Conservation (phyloP, 1,140 invertebrate genomes). For the Brachionus rubens region DNA sequence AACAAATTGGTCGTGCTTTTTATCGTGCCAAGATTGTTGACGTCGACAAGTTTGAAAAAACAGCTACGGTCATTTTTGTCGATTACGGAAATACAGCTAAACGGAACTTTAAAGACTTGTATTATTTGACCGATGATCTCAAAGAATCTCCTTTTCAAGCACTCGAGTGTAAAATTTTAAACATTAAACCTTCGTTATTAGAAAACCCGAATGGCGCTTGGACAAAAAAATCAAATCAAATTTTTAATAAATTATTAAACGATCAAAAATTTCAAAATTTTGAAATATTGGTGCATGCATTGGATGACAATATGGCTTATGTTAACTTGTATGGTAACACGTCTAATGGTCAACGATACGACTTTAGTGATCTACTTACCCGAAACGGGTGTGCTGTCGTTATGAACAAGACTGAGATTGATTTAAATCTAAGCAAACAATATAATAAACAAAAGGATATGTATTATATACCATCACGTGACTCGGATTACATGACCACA, state of each 20-base stretch:
- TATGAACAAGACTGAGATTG: conserved; percentile 18
- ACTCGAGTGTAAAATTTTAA: conserved; percentile 24
- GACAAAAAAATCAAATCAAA: conserved; percentile 6
- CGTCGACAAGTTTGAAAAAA: neutral
- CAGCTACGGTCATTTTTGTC: neutral
- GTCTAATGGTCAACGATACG: neutral
- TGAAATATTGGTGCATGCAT: conserved; percentile 1
- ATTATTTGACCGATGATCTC: neutral
- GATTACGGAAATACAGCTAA: conserved; percentile 23
- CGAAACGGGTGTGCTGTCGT: neutral
- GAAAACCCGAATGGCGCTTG: conserved; percentile 9
- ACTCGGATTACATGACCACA: neutral
- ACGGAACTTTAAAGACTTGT: neutral
- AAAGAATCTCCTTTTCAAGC: conserved; percentile 29
- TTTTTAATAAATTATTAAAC: neutral
- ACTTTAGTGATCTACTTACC: conserved; percentile 6
- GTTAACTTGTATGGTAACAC: neutral
- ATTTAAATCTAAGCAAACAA: conserved; percentile 20
- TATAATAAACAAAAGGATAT: neutral
- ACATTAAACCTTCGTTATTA: conserved; percentile 5
- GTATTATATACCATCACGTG: conserved; percentile 28
- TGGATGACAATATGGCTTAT: conserved; percentile 14
- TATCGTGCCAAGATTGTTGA: conserved; percentile 17
- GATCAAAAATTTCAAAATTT: neutral
- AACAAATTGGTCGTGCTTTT: neutral